Evolutionary conservation across 2,888 invertebrate genomes (phyloP).

Genomic region (Phymatocera aterrima): DNA sequence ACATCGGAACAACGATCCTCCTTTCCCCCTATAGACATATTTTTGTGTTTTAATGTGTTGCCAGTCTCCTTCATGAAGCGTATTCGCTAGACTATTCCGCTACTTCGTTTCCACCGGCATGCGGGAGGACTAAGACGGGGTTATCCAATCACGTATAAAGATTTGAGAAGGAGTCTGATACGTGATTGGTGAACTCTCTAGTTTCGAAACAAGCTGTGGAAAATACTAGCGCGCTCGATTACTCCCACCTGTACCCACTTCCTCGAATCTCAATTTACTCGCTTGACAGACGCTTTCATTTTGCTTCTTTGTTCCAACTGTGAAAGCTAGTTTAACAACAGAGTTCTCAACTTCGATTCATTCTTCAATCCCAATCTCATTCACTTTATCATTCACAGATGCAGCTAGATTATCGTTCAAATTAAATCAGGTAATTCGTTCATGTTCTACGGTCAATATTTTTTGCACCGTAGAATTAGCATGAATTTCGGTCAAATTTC

Average conservation of each 20-base stretch:
- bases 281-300: neutral
- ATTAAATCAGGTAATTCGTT: too few relatives aligned
- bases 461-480: too few relatives aligned
- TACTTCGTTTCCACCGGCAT: too few relatives aligned
- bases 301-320: neutral
- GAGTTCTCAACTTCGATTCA: neutral
- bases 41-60: too few relatives aligned
- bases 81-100: neutral
- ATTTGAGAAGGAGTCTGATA: too few relatives aligned
- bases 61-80: neutral
- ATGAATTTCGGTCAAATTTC: too few relatives aligned
- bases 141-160: too few relatives aligned
- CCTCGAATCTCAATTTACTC: neutral
- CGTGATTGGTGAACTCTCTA: too few relatives aligned
- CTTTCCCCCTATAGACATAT: neutral
- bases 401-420: too few relatives aligned
- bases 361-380: neutral
- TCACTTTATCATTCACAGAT: neutral
- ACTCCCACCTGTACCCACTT: neutral
- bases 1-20: neutral
- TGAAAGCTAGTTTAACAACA: constrained; percentile 4
- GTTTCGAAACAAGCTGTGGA: too few relatives aligned
- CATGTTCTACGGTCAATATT: too few relatives aligned
- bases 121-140: too few relatives aligned
- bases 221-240: constrained; percentile 21